phyloP scores from a whole-genome alignment of 2,797 vertebrate species.

The Pygocentrus nattereri region DNA sequence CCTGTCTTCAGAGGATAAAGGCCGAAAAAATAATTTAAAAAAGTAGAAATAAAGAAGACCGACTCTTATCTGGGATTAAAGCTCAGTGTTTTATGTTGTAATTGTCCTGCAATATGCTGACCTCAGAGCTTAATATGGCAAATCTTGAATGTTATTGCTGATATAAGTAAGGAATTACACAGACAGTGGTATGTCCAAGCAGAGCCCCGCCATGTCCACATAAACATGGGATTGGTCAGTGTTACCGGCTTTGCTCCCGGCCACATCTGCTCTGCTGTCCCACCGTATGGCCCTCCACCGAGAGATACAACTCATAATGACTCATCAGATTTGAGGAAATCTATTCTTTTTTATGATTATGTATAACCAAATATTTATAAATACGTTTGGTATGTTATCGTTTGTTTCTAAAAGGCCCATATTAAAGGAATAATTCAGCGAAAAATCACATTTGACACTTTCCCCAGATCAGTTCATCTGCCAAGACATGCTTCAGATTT shows the following conservation, averaged over 20 bases:
- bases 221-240: slow-evolving; percentile 6
- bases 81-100: slow-evolving; percentile 52
- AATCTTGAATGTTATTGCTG: slow-evolving; percentile 56
- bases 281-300: background rate
- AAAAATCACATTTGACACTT: no score
- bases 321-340: no score
- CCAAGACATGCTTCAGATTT: no score
- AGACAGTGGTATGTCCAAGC: slow-evolving; percentile 14
- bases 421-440: no score
- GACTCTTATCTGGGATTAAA: slow-evolving; percentile 54
- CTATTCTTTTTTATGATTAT: no score
- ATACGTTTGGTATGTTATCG: no score
- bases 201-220: background rate
- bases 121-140: slow-evolving; percentile 18
- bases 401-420: no score
- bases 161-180: slow-evolving; percentile 53
- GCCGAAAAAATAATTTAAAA: background rate
- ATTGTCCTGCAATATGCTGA: slow-evolving; percentile 58
- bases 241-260: slow-evolving; percentile 16
- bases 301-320: no score
- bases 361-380: no score
- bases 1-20: slow-evolving; percentile 10
- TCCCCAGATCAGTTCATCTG: no score
- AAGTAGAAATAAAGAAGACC: background rate
- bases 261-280: background rate